Base-by-base conservation (phyloP, 2,797 vertebrate species). In the Sebastes hubbsi region DNA sequence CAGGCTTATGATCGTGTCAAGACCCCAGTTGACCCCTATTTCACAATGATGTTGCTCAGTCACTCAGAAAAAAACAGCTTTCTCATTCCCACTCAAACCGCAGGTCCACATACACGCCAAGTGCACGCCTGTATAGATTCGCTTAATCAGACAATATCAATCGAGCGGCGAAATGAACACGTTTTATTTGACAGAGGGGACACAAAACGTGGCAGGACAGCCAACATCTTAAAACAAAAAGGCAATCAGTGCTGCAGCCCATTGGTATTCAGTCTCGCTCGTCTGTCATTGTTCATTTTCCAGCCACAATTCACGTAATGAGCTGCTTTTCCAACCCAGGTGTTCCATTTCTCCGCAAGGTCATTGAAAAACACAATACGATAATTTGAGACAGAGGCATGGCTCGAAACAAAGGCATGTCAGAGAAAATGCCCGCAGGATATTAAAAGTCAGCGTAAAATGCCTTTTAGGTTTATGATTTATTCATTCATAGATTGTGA, bases 251-350 rank as follows among this genome's bases (percentile, higher is more conserved):
- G 74, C 75, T 11, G 61, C 61, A 72, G 63, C 87, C 74, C 12
- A 90, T 94, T 94, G 81, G 86, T 90, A 94, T 95, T 93, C 93
- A 75, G 59, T 29, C 79, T 82, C 16, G 66, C 79, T 82, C 83
- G 66, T 81, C 86, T 91, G 91, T 91, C 93, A 86, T 88, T 92
- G 92, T 91, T 94, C 91, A 93, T 93, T 93, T 93, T 89, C 73
- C 54, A 81, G 86, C 80, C 73, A 81, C 89, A 88, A 86, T 92
- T 89, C 86, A 77, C 72, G 54, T 93, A 94, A 94, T 92, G 90
- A 94, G 88, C 88, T 81, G 83, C 88, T 88, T 92, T 91, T 89
- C 88, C 85, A 90, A 87, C 87, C 86, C 90, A 92, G 91, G 92
- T 95, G 91, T 90, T 93, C 87, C 83, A 86, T 88, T 89, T 85